phyloP scores from a whole-genome alignment of 2,888 invertebrate genomes.

The Polydrusus cervinus region DNA sequence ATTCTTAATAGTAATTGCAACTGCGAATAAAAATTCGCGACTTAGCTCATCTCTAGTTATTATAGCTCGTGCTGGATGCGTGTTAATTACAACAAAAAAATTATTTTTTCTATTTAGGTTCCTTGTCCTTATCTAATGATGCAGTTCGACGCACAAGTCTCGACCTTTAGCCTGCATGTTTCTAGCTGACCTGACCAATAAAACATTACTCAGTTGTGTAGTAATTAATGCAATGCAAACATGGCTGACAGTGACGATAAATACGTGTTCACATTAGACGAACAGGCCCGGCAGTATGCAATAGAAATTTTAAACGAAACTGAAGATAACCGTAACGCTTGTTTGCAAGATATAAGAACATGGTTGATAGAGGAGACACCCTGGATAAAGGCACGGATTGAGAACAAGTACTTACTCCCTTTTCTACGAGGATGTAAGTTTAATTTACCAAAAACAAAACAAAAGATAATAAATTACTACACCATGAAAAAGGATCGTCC shows the following conservation, averaged over 20 bases:
- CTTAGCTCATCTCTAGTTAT: no score
- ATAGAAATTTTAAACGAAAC: conserved; percentile 65
- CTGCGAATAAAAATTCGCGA: no score
- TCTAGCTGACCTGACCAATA: neutral
- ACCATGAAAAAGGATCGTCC: conserved; percentile 73
- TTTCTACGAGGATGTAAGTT: conserved; percentile 79
- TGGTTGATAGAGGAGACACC: conserved; percentile 71
- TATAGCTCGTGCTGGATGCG: neutral
- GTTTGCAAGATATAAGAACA: conserved; percentile 64
- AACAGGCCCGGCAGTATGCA: conserved; percentile 60
- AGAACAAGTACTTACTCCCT: conserved; percentile 73
- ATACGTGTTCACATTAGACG: conserved; percentile 57
- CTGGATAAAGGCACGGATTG: conserved; percentile 69
- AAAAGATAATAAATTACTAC: conserved; percentile 76
- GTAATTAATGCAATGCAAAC: conserved; percentile 8
- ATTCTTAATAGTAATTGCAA: no score
- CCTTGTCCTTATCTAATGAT: conserved; percentile 1
- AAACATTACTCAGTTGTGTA: conserved; percentile 16
- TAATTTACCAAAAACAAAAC: conserved; percentile 74
- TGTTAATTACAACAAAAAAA: neutral
- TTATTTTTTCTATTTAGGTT: conserved; percentile 19
- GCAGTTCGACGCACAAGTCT: neutral
- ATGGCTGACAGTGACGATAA: conserved; percentile 6
- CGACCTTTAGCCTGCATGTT: conserved; percentile 2
- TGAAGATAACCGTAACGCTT: conserved; percentile 52